Conservation (phyloP, 2,113 vertebrate species). For the Neogobius melanostomus region DNA sequence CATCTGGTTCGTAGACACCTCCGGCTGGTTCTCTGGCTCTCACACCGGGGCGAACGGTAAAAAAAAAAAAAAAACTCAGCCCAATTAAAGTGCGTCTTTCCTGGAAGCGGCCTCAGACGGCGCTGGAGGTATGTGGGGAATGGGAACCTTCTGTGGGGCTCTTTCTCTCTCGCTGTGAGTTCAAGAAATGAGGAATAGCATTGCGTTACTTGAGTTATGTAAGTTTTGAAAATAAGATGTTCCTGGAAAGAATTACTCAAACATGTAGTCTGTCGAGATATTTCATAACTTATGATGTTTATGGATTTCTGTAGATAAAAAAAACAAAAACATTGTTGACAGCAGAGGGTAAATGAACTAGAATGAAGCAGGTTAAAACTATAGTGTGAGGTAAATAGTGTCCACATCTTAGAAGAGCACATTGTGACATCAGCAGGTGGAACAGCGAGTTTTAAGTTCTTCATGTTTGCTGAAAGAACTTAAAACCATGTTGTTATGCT, state of each 20-base stretch:
- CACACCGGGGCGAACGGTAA: constrained; percentile 74
- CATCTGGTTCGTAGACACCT: constrained; percentile 22
- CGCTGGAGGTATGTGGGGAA: constrained; percentile 81
- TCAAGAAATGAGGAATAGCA: neutral
- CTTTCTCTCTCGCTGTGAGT: constrained; percentile 26
- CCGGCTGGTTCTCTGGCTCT: constrained; percentile 49
- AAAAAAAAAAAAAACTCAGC: constrained; percentile 65
- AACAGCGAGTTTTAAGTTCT: too few relatives aligned
- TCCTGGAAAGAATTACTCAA: neutral
- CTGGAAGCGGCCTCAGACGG: constrained; percentile 80
- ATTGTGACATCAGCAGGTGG: too few relatives aligned
- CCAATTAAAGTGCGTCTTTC: constrained; percentile 84
- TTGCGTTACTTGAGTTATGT: neutral
- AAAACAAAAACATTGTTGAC: too few relatives aligned
- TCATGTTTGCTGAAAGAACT: too few relatives aligned
- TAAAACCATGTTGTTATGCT: too few relatives aligned
- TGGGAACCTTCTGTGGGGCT: constrained; percentile 70
- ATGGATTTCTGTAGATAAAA: too few relatives aligned
- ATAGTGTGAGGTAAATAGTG: too few relatives aligned
- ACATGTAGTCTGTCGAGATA: neutral
- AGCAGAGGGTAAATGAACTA: too few relatives aligned
- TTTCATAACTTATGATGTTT: neutral
- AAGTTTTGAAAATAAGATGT: neutral
- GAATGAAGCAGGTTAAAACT: too few relatives aligned
- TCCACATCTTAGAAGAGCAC: too few relatives aligned